Evolutionary conservation across 2,797 vertebrate species (phyloP), one percentile per base, ranked within the genome.

Genomic region (Alca torda): DNA sequence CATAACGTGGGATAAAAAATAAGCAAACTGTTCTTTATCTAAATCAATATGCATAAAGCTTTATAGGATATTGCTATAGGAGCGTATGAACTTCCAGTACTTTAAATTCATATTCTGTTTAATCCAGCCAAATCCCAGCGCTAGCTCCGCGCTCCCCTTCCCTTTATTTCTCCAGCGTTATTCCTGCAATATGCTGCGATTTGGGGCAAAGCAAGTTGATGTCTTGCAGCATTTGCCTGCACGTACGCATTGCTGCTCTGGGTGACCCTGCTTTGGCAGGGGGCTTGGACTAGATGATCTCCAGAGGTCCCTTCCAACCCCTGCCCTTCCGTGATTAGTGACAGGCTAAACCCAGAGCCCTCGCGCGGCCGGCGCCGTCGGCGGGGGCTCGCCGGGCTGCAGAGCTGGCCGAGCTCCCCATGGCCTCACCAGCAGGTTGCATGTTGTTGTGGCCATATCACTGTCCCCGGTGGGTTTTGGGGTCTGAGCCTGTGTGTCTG

Each of bases 31-130:
- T 41, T 68, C n/a, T n/a, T 17, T 80, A 54, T 76, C 67, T 63
- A 83, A 93, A 95, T 95, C 88, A 35, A 68, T 46, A 54, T 53
- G 82, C 91, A 60, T 21, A 37, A 85, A 83, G 82, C 84, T 88
- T 95, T 86, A 69, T 9, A 33, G 82, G 70, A 79, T 43, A 25
- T 91, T 67, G 46, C 88, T 77, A 1, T 2, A 80, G 78, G 78
- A 92, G 50, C 0, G 0, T 7, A 5, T 15, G 43, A 83, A 82
- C 79, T 73, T 91, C 21, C 63, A 43, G 53, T 3, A 28, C 54
- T 81, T 84, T 80, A 54, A 54, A 78, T 78, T 73, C 59, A 25
- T 53, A 4, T 60, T 72, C 69, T 89, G 37, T 74, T 96, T 87
- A 81, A 95, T 90, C 90, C 92, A 54, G 45, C n/a, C 60, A 31